phyloP scores from a whole-genome alignment of 2,888 invertebrate genomes.

The Amblyjoppa fuscipennis region DNA sequence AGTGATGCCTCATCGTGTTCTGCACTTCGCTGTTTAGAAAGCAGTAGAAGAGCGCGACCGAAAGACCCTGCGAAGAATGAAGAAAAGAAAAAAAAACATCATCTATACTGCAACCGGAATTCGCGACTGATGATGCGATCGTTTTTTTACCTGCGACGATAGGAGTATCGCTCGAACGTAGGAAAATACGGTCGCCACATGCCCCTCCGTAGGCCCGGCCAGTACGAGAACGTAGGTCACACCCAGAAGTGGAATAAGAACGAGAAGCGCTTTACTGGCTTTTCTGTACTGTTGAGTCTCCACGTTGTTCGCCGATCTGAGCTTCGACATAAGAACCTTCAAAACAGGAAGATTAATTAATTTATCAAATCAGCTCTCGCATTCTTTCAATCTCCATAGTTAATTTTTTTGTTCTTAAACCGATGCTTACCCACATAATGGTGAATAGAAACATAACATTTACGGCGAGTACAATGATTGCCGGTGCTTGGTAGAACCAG shows the following conservation, averaged over 20 bases:
- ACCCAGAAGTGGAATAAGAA: constrained; percentile 96
- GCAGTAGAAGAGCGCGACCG: constrained; percentile 96
- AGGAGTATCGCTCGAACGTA: constrained; percentile 93
- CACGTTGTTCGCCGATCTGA: constrained; percentile 95
- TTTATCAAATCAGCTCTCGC: not conserved
- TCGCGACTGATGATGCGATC: constrained; percentile 14
- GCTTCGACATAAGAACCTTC: constrained; percentile 96
- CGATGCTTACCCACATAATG: constrained; percentile 93
- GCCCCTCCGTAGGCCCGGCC: constrained; percentile 92
- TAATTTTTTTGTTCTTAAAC: not conserved
- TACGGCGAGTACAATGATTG: constrained; percentile 92
- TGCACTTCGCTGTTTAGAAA: constrained; percentile 97
- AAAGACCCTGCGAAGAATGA: constrained; percentile 90
- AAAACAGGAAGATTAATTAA: constrained; percentile 72
- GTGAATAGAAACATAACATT: constrained; percentile 93
- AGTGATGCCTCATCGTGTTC: constrained; percentile 93
- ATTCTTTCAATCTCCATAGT: not conserved
- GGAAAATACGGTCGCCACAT: constrained; percentile 91
- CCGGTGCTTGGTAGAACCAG: constrained; percentile 95
- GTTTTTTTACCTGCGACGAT: constrained; percentile 93
- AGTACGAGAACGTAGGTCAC: constrained; percentile 96
- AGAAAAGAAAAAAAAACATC: constrained; percentile 6
- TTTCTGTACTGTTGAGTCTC: constrained; percentile 97
- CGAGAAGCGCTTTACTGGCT: constrained; percentile 95
- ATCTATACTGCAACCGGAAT: constrained; percentile 10